A percentile compares a stretch with the other conserved stretches of the same genome.
Evolutionary conservation across 2,888 invertebrate species (phyloP).

Genomic region (Volucella bombylans): DNA sequence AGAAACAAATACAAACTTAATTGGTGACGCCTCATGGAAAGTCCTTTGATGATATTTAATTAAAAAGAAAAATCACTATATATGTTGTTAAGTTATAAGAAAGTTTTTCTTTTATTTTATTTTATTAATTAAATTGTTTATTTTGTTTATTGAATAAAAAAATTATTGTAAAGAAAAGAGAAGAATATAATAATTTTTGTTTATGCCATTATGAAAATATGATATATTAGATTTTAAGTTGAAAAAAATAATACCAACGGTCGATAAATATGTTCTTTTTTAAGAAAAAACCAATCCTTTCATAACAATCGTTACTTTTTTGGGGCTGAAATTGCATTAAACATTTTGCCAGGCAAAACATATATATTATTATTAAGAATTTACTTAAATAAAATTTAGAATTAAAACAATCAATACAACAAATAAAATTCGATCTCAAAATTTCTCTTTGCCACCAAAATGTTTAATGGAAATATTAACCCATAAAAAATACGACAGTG

Average conservation of each 20-base stretch:
- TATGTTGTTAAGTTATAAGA: conserved; percentile 48
- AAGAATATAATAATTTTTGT: conserved; percentile 36
- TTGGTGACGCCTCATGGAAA: conserved; percentile 80
- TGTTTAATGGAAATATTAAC: conserved; percentile 27
- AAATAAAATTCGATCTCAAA: conserved; percentile 73
- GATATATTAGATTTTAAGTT: conserved; percentile 54
- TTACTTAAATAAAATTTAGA: conserved; percentile 70
- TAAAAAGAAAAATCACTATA: conserved; percentile 9
- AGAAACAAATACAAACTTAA: conserved; percentile 78
- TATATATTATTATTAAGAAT: conserved; percentile 59
- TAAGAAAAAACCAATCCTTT: conserved; percentile 1
- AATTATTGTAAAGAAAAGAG: conserved; percentile 37
- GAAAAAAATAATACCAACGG: conserved; percentile 62
- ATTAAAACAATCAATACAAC: conserved; percentile 65
- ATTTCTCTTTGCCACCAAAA: conserved; percentile 45
- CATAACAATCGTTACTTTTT: background rate
- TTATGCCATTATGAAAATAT: conserved; percentile 69
- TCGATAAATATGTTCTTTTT: conserved; percentile 42
- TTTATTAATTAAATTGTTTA: conserved; percentile 24
- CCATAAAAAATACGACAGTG: background rate
- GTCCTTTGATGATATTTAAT: conserved; percentile 81
- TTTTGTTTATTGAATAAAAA: conserved; percentile 14
- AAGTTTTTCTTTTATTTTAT: conserved; percentile 31
- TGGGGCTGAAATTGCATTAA: conserved; percentile 18
- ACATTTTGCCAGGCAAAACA: conserved; percentile 24